Conservation (phyloP, 2,888 invertebrate species). For the Laspeyria flexula region DNA sequence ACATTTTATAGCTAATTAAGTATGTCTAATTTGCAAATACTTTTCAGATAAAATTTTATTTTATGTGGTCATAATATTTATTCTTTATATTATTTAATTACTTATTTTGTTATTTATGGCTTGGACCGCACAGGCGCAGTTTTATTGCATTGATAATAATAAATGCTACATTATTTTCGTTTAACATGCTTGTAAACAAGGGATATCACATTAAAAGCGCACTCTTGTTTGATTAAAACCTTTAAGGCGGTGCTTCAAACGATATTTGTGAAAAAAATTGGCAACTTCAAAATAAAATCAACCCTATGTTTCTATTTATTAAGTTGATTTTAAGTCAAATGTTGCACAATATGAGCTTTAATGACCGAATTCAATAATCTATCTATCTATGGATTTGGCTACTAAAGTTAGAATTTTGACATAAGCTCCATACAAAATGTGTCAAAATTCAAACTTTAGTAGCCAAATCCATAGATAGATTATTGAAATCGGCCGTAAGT, state of each 20-base stretch:
- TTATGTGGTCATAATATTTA: constrained; percentile 5
- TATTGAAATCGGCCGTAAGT: no score
- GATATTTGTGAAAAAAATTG: no score
- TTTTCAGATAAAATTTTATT: constrained; percentile 5
- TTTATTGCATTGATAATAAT: constrained; percentile 19
- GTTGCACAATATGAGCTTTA: no score
- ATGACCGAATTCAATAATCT: no score
- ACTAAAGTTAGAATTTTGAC: no score
- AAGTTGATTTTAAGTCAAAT: no score
- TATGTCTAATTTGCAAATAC: constrained; percentile 11
- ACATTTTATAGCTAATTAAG: constrained; percentile 1
- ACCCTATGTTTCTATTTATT: no score
- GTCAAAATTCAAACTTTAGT: no score
- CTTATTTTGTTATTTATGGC: constrained; percentile 13
- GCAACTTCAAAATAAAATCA: no score
- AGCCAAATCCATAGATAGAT: no score
- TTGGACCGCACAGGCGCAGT: constrained; percentile 13
- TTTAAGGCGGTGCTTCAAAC: background rate
- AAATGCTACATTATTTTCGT: background rate
- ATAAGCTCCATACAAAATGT: no score
- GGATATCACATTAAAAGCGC: background rate
- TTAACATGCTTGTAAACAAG: background rate
- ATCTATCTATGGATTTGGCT: no score
- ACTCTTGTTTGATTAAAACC: background rate
- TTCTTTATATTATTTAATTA: constrained; percentile 12